Conservation (phyloP, 2,113 vertebrate genomes). For the Pseudolaguvia tuberculata region DNA sequence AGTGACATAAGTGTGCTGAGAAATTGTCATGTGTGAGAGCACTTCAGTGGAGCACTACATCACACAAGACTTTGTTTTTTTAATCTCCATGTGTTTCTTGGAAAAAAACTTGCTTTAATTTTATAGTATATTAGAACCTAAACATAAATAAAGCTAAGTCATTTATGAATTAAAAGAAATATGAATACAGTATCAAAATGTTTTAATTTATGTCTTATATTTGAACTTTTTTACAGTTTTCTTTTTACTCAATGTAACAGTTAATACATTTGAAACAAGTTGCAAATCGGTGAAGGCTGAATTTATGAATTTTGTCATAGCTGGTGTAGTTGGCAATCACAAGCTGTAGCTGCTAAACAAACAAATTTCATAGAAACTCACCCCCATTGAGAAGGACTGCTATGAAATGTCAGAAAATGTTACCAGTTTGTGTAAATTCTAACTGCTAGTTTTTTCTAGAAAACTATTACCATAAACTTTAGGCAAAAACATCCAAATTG, state of each 20-base stretch:
- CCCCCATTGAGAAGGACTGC: neutral
- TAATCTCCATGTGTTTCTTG: neutral
- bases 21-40: neutral
- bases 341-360: neutral
- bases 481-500: neutral
- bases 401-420: neutral
- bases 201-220: neutral
- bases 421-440: neutral
- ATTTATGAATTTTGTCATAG: neutral
- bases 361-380: neutral
- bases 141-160: neutral
- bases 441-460: neutral
- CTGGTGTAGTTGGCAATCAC: neutral
- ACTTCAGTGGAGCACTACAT: neutral
- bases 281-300: neutral
- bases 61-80: neutral
- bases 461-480: neutral
- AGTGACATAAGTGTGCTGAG: no score
- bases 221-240: neutral
- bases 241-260: neutral
- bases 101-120: neutral
- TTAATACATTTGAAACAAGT: neutral
- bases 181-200: neutral
- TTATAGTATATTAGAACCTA: neutral
- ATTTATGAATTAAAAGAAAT: neutral